Evolutionary conservation across 2,797 vertebrate species (phyloP), one percentile per base, ranked within the genome.

Genomic region (Microhierax caerulescens): DNA sequence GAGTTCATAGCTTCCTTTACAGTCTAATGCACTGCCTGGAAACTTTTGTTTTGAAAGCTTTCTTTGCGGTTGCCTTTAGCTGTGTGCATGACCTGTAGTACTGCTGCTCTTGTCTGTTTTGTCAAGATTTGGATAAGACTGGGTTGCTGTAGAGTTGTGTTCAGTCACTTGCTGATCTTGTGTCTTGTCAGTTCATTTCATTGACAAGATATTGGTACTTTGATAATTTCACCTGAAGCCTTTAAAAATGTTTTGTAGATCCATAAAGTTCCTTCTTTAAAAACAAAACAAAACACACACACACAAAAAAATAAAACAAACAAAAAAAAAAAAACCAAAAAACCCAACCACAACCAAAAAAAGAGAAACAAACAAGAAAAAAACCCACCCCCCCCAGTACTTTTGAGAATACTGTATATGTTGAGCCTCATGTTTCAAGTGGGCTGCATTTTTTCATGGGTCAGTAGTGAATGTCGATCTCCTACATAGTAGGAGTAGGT

Each of bases 1-100:
- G 65, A 51, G 51, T 36, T 64, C 48, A 11, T 25, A 53, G 70
- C 36, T 80, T 73, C 18, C 28, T 78, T 41, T 80, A 32, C 56
- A 87, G 75, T 57, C 41, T 34, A 13, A 25, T 67, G 77, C 88
- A 50, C 30, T 63, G 50, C 50, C 45, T 76, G 68, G 45, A 60
- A 93, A 47, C 25, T 45, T 91, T 79, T 78, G 47, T 78, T 90
- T 88, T 47, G 70, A 68, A 78, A 56, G 54, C 39, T 94, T 93
- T 34, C 13, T 68, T 73, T 69, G 59, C 48, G 47, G 84, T 80
- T 87, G 79, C 60, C 76, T 89, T 73, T 24, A 83, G 64, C 78
- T 65, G 36, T 39, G 68, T 60, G 45, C 5, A 4, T 70, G 72
- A 82, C 79, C 79, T 45, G 50, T 6, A 27, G 13, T 43, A 72